These are phyloP conservation scores for Anabas testudineus DNA, from an alignment of 2,797 vertebrate species.

Conservation along the genomic window DNA sequence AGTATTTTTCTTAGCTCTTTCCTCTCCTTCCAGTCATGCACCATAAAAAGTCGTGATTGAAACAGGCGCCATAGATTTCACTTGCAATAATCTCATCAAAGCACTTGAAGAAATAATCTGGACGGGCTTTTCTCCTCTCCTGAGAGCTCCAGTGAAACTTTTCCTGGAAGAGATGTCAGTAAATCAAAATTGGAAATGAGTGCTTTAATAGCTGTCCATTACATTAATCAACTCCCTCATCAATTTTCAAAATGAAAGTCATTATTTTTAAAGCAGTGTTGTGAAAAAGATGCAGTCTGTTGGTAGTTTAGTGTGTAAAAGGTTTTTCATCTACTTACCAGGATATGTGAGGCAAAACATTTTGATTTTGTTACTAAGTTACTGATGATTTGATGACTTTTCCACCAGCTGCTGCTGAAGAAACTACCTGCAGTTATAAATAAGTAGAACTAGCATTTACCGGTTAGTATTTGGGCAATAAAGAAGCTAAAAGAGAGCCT, in stretches of 20 bases:
- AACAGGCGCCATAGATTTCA: slow-evolving; percentile 59
- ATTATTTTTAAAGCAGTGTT: slow-evolving; percentile 50
- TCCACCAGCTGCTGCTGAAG: not conserved
- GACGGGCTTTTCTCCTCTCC: slow-evolving; percentile 44
- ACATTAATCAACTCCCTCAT: slow-evolving; percentile 60
- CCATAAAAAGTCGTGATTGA: slow-evolving; percentile 60
- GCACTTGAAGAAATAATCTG: slow-evolving; percentile 58
- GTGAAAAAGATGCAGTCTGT: slow-evolving; percentile 41
- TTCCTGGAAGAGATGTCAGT: slow-evolving; percentile 66
- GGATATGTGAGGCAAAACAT: slow-evolving; percentile 22
- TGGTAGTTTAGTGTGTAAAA: slow-evolving; percentile 30
- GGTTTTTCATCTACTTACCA: not conserved
- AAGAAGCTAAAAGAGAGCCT: slow-evolving; percentile 2
- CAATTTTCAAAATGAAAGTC: slow-evolving; percentile 46
- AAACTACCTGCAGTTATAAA: slow-evolving; percentile 10
- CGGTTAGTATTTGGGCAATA: slow-evolving; percentile 4
- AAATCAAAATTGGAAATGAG: slow-evolving; percentile 71
- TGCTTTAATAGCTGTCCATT: slow-evolving; percentile 74
- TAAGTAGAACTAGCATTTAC: slow-evolving; percentile 3
- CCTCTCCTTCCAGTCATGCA: slow-evolving; percentile 39
- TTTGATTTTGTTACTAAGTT: slow-evolving; percentile 15
- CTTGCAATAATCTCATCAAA: slow-evolving; percentile 70
- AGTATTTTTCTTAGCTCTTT: slow-evolving; percentile 37
- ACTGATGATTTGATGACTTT: slow-evolving; percentile 21
- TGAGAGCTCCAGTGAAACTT: slow-evolving; percentile 56